A percentile compares a stretch with the other conserved stretches of the same genome.
These are phyloP conservation scores for Eilema griseolum DNA, from an alignment of 2,888 invertebrate genomes.

Conservation along the genomic window DNA sequence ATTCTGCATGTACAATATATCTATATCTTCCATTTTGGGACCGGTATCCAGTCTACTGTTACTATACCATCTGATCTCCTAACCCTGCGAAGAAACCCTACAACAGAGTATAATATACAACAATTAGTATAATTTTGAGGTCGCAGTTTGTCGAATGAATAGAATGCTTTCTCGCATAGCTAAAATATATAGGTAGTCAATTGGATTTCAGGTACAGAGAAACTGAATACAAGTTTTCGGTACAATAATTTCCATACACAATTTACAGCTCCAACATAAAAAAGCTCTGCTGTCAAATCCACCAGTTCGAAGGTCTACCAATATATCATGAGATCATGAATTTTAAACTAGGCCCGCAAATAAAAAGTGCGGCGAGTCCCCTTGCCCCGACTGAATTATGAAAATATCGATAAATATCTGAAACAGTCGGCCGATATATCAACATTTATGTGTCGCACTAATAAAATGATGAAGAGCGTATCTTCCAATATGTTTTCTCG, in stretches of 20 bases:
- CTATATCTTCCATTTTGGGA: too few species aligned
- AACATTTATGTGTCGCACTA: slow-evolving; percentile 31
- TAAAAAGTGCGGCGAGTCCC: slow-evolving; percentile 74
- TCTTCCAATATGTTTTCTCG: slow-evolving; percentile 6
- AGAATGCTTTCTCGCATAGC: too few species aligned
- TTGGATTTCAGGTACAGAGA: not conserved
- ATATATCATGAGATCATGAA: slow-evolving; percentile 82
- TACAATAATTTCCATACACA: slow-evolving; percentile 32
- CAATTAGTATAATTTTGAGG: too few species aligned
- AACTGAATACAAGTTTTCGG: not conserved
- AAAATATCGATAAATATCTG: slow-evolving; percentile 81
- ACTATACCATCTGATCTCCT: too few species aligned
- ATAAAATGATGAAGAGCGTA: slow-evolving; percentile 27
- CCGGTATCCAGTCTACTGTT: too few species aligned
- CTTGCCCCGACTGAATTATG: slow-evolving; percentile 77
- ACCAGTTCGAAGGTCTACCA: slow-evolving; percentile 53
- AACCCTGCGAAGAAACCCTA: too few species aligned
- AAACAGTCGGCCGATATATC: slow-evolving; percentile 46
- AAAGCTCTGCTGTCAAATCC: slow-evolving; percentile 54
- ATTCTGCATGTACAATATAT: too few species aligned
- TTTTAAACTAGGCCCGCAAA: slow-evolving; percentile 77
- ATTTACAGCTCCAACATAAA: slow-evolving; percentile 51
- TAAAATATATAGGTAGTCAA: too few species aligned
- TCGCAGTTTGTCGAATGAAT: too few species aligned
- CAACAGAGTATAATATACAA: too few species aligned